Percentiles rank a stretch among this genome's conserved stretches.
Conservation (phyloP, 35 echinoderm and acorn worm species). For the Ophiothrix spiculata region DNA sequence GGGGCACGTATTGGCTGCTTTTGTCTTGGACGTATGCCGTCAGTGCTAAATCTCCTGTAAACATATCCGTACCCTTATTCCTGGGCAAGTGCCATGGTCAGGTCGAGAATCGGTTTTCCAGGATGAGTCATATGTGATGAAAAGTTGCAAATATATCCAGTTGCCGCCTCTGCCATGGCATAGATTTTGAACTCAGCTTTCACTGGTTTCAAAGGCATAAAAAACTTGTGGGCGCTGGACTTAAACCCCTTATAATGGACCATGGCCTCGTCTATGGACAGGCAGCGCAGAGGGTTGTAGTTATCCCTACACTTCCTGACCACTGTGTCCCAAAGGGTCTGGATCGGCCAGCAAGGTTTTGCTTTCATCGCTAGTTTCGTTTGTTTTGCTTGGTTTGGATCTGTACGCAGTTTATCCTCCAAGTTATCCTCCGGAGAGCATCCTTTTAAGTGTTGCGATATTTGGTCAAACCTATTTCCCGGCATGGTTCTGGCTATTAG, state of each 20-base stretch:
- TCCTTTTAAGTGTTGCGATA: background rate
- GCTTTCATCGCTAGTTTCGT: background rate
- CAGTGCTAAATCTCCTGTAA: background rate
- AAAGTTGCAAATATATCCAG: constrained; percentile 45
- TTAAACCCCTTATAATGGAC: constrained; percentile 35
- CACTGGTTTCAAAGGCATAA: constrained; percentile 47
- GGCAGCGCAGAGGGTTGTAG: background rate
- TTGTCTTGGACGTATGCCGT: background rate
- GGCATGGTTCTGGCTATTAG: constrained; percentile 16
- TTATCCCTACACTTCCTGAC: background rate
- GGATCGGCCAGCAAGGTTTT: background rate
- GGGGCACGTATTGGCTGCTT: background rate
- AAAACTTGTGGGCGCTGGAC: constrained; percentile 21
- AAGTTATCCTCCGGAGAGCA: background rate
- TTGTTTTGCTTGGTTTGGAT: background rate
- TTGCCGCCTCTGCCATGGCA: constrained; percentile 23
- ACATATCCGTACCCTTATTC: background rate
- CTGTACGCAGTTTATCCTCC: background rate
- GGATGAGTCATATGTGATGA: background rate
- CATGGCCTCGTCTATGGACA: constrained; percentile 59
- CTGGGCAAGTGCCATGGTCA: background rate
- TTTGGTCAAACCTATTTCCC: background rate
- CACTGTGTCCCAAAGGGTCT: constrained; percentile 11
- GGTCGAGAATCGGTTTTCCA: background rate
- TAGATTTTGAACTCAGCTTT: constrained; percentile 42